Percentiles rank a stretch among this genome's conserved stretches.
Conservation (phyloP, 2,888 invertebrate genomes). For the Argynnis bischoffii region DNA sequence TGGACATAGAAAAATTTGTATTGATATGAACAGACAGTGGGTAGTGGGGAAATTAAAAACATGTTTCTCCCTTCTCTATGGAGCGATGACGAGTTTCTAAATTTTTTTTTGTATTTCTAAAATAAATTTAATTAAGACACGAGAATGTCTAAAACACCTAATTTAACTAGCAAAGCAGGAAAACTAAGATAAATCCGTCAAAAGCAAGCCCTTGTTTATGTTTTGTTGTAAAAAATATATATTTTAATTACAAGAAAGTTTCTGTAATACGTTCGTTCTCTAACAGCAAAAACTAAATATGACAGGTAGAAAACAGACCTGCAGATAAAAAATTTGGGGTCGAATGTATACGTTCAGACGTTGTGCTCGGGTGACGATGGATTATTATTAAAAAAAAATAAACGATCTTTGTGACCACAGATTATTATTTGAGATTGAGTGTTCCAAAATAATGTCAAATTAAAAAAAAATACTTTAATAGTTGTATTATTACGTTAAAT, state of each 20-base stretch:
- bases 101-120: no score
- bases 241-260: neutral
- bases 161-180: neutral
- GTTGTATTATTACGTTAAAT: no score
- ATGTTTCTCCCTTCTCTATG: no score
- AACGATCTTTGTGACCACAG: neutral
- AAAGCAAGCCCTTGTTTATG: constrained; percentile 7
- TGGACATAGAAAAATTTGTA: no score
- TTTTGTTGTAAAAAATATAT: constrained; percentile 5
- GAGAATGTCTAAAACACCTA: no score
- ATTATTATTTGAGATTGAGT: no score
- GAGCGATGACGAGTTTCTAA: no score
- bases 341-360: neutral
- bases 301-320: constrained; percentile 13
- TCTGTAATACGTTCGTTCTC: neutral
- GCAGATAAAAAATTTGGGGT: neutral
- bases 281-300: neutral
- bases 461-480: no score
- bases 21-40: no score
- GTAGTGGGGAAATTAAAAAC: no score
- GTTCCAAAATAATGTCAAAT: no score
- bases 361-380: constrained; percentile 2
- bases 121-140: no score
- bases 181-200: constrained; percentile 10
- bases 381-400: neutral